Evolutionary conservation across 2,797 vertebrate species (phyloP), one percentile per base, ranked within the genome.

Genomic region (Babyrousa celebensis): DNA sequence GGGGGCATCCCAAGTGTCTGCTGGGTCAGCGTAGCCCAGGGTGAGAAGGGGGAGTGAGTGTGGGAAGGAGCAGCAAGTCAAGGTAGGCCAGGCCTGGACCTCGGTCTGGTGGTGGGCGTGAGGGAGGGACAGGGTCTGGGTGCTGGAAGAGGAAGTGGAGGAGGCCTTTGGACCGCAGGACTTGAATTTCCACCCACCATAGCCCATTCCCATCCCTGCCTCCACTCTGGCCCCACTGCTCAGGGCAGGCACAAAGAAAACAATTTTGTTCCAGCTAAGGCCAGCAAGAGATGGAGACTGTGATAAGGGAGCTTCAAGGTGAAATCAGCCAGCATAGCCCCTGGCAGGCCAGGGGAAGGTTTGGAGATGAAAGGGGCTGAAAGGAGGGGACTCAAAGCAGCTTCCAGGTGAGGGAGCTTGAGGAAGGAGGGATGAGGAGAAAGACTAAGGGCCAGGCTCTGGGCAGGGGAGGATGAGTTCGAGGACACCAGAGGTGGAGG

Each of bases 231-330:
- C 74, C 77, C 86, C 74, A 32, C 95, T 86, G 96, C 97, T 98
- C 97, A 95, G 95, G 95, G 97, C 97, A 97, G 16, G 17, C 89
- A 98, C 86, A 97, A 83, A 89, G 95, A 97, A 98, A 98, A 98
- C 85, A 94, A 97, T 97, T 98, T 97, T 95, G 84, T 92, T 98
- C 92, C 92, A 78, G 3, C 93, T 65, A 54, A 93, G 72, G 54
- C 48, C 1, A 0, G 71, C 15, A 29, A 65, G 85, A 95, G 95
- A 89, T 96, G 68, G 58, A 94, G 54, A 88, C 10, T 8, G 29
- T 43, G 92, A 92, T 79, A 96, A 96, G 78, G 77, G 58, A 78
- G 27, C 52, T 74, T 89, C 78, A 85, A 96, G 94, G 90, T 95
- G 90, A 95, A 95, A 67, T 72, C 87, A 60, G 65, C 36, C 27